Evolutionary conservation across 2,888 invertebrate genomes (phyloP), one percentile per base, ranked within the genome.

Genomic region (Bhutanitis thaidina): DNA sequence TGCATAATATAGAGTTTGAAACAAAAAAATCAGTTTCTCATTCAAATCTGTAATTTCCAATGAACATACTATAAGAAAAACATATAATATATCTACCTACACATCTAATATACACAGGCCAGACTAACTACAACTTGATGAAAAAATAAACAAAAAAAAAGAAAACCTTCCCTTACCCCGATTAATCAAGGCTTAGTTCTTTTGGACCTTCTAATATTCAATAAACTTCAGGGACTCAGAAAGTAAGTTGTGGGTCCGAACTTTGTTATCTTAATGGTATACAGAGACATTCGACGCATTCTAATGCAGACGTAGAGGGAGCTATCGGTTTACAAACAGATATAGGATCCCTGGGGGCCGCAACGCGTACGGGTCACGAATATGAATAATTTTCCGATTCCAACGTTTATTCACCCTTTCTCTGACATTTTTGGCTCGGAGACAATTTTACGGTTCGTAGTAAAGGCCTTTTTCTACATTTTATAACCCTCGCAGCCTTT

Each of bases 321-420:
- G 60, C 59, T 60, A 61, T 64, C 56, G 56, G 52, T 59, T 54
- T 43, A 38, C 54, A 45, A 27, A 32, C 20, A 32, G 14, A 41
- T 32, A 48, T 13, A 32, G 20, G 30, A 49, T 43, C 50, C 55
- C 58, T 59, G 60, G 58, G 56, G 58, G 62, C 57, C 56, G 57
- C 53, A 53, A 13, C 12, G 7, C n/a, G n/a, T 12, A 7, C 58
- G 69, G 75, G 71, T 74, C 77, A 69, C 77, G 65, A 73, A 69
- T 80, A 81, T 82, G 83, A 83, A 80, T 81, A 80, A 83, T 84
- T 80, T 78, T 74, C 74, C 75, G 73, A 79, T 80, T 71, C 71
- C 73, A 57, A 64, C 74, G 64, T 74, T 79, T 74, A 76, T 74
- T 71, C 74, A 71, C 71, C 67, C 69, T 76, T 79, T 79, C 72